Conservation (phyloP, 2,888 invertebrate species). For the Chydorus sphaericus region DNA sequence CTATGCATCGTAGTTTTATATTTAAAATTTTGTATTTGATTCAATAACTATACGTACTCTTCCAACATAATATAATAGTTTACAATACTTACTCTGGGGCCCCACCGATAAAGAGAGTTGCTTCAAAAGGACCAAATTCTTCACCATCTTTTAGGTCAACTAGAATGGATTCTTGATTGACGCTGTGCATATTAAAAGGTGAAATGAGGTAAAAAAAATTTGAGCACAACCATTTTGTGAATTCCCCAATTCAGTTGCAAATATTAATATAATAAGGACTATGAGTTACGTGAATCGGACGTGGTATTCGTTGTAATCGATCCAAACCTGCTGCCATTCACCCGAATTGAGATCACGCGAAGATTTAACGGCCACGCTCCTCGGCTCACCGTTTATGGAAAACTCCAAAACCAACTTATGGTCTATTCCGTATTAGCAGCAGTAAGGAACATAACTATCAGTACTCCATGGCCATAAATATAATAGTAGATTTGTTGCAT, state of each 20-base stretch:
- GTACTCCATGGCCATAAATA: not conserved
- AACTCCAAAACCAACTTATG: slow-evolving; percentile 79
- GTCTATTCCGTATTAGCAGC: slow-evolving; percentile 36
- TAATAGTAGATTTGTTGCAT: not conserved
- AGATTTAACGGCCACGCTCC: slow-evolving; percentile 68
- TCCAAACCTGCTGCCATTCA: slow-evolving; percentile 92
- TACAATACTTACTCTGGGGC: slow-evolving; percentile 62
- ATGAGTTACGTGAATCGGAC: slow-evolving; percentile 84
- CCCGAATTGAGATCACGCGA: slow-evolving; percentile 71
- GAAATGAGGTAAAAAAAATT: no score
- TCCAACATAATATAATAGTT: not conserved
- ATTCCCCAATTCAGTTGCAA: no score
- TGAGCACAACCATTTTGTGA: no score
- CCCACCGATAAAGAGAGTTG: slow-evolving; percentile 63
- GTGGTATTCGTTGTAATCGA: slow-evolving; percentile 86
- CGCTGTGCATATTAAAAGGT: no score
- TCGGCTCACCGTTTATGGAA: slow-evolving; percentile 65
- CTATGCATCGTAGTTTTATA: slow-evolving; percentile 34
- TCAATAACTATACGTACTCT: not conserved
- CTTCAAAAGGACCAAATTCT: slow-evolving; percentile 50
- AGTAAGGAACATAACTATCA: not conserved
- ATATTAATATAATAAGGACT: no score
- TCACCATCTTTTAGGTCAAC: slow-evolving; percentile 68
- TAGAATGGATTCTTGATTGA: slow-evolving; percentile 79
- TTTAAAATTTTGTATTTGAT: slow-evolving; percentile 3